These are phyloP conservation scores for Coregonus ussuriensis DNA, from an alignment of 2,797 vertebrate genomes.

Conservation along the genomic window DNA sequence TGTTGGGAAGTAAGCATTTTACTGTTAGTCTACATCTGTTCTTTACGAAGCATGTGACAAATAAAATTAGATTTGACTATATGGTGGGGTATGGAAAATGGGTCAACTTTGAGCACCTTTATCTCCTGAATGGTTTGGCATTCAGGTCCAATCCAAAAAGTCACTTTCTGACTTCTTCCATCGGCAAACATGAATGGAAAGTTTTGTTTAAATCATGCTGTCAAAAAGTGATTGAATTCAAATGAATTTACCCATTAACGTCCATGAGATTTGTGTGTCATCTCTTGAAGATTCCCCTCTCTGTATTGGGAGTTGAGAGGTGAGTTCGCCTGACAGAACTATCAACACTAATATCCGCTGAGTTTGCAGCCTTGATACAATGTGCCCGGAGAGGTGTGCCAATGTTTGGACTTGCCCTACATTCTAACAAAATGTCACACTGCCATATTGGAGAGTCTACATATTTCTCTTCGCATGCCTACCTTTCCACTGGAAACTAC, in stretches of 20 bases:
- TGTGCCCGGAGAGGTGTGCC: constrained; percentile 28
- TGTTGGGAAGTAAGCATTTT: too few species aligned
- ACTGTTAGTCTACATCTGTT: too few species aligned
- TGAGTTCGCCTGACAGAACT: constrained; percentile 22
- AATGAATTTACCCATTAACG: neutral
- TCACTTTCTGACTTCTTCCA: too few species aligned
- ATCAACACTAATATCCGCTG: constrained; percentile 26
- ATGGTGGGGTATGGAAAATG: too few species aligned
- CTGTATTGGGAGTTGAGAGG: neutral
- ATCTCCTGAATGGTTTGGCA: too few species aligned
- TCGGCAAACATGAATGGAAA: too few species aligned
- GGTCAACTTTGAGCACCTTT: too few species aligned
- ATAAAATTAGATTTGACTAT: too few species aligned
- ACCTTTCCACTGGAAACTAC: constrained; percentile 36
- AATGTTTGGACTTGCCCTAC: constrained; percentile 52
- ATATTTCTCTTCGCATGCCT: constrained; percentile 19
- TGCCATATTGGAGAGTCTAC: constrained; percentile 21
- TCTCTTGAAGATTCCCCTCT: neutral
- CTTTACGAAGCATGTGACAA: too few species aligned
- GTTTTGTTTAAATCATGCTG: constrained; percentile 2
- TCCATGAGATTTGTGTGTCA: neutral
- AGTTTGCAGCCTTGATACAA: constrained; percentile 32
- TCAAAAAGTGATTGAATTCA: too few species aligned
- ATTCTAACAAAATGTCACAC: constrained; percentile 44
- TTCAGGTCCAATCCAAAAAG: neutral